A percentile compares a stretch with the other conserved stretches of the same genome.
Conservation (phyloP, 2,888 invertebrate genomes). For the Torymus texanus region DNA sequence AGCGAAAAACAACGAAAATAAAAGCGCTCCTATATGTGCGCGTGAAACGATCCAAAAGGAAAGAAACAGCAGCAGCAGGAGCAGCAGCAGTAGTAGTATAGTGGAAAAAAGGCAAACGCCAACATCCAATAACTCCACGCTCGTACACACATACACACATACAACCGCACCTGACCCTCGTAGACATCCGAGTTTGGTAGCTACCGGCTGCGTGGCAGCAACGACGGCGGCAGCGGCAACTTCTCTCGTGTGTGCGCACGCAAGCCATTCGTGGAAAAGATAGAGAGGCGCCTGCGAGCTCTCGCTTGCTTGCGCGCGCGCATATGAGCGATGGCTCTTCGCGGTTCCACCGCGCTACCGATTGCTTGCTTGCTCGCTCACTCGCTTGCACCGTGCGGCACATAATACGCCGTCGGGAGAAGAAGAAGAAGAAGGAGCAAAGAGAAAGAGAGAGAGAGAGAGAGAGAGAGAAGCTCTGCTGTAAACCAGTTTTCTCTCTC, state of each 20-base stretch:
- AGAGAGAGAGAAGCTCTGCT: slow-evolving; percentile 20
- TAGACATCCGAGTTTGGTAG: slow-evolving; percentile 39
- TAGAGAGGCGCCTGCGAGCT: slow-evolving; percentile 38
- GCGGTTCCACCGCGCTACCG: slow-evolving; percentile 48
- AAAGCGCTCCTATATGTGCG: too few relatives aligned
- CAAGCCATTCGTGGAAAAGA: slow-evolving; percentile 45
- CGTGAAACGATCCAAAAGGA: too few relatives aligned
- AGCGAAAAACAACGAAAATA: slow-evolving; percentile 6
- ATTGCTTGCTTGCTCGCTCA: slow-evolving; percentile 29
- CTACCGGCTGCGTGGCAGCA: background rate
- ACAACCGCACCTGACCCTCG: slow-evolving; percentile 14
- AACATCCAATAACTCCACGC: slow-evolving; percentile 21
- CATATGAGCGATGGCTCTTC: slow-evolving; percentile 50
- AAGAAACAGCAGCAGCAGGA: background rate
- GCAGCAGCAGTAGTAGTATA: too few relatives aligned
- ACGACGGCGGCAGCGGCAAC: background rate
- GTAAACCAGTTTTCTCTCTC: slow-evolving; percentile 54
- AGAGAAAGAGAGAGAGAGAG: slow-evolving; percentile 18
- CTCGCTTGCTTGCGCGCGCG: background rate
- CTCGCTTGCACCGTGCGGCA: slow-evolving; percentile 15
- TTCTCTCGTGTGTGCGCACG: background rate
- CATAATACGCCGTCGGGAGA: slow-evolving; percentile 20
- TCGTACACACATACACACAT: background rate
- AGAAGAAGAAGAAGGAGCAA: background rate
- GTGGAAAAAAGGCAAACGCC: background rate